Base-by-base conservation (phyloP, 2,888 invertebrate species). In the Byasa hedistus region DNA sequence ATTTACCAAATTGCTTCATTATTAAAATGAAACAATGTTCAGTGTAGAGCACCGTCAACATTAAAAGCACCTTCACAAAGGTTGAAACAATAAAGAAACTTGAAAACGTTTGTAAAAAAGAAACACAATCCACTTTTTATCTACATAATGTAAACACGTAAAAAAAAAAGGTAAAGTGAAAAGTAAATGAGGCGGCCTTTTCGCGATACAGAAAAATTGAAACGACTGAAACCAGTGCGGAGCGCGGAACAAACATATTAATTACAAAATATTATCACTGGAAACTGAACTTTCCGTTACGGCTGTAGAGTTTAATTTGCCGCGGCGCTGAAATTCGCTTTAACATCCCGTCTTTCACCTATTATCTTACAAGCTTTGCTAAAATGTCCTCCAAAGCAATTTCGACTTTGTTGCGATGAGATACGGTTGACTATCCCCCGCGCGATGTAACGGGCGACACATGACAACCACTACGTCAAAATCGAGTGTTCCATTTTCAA, bases 401-500 rank as follows among this genome's bases (percentile, higher is more conserved):
- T 72, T 71, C 52, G 69, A 66, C 72, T 68, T 57, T 72, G 60
- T 21, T 0, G 0, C 10, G 0, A 1, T 5, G 4, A 1, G 0
- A n/a, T 57, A 68, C 57, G 69, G 68, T 66, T 69, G 44, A 67
- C 71, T 63, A 68, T 69, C 10, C 54, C n/a, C 56, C 60, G 51
- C 22, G 36, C 3, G 10, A 7, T 5, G 12, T 57, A 64, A 69
- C 70, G 69, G 71, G 71, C 69, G 74, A 72, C 78, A 79, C 78
- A 80, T 82, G 88, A 87, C 88, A 64, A 57, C 67, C 63, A 64
- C 63, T 91, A 89, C 86, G 88, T 91, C 91, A 91, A 89, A 87
- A 86, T 90, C 85, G 88, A 91, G 90, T 85, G 89, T 86, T 88
- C 89, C 83, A 86, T 89, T 90, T 91, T 89, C 85, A 84, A 90